Base-by-base conservation (phyloP, 2,113 vertebrate species). In the Copsychus sechellarum region DNA sequence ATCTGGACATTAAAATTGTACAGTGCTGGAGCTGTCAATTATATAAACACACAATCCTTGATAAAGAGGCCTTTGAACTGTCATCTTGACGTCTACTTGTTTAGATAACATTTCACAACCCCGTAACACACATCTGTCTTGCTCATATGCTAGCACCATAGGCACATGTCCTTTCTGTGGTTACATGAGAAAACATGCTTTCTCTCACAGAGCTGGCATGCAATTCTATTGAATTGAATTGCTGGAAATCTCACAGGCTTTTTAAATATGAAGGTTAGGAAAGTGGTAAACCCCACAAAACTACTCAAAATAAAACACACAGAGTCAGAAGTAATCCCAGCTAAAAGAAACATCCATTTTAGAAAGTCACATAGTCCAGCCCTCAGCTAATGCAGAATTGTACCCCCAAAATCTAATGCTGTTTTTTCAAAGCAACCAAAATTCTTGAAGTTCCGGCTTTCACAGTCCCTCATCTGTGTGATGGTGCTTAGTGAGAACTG, bases 301-400 rank as follows among this genome's bases (percentile, higher is more conserved):
- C 2, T 22, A 53, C 45, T 22, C 1, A 60, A 78, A 81, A 51
- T 54, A 1, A 6, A 64, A 8, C 5, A 28, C 5, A 60, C 1
- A 0, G 31, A 65, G 5, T 60, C 17, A 84, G 16, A 84, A 51
- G 5, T 22, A 67, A 86, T 71, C 28, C 42, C 12, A 79, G 29
- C 6, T 38, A 91, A 67, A 82, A 48, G 29, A 58, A 81, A 45
- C 6, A 28, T 25, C 18, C 16, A 73, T 17, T 25, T 76, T 54
- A 45, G 0, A 1, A 74, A 91, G 14, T 34, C 8, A 29, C 0
- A 1, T 31, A 25, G 21, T 76, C 11, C 23, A 43, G 19, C 7
- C 25, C 78, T 76, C 38, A 65, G 6, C 7, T 38, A 54, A 57
- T 29, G 19, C 3, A 62, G 9, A 34, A 45, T 5, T 71, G 12